phyloP scores from a whole-genome alignment of 2,888 invertebrate species.

The Oxystoma pomonae region DNA sequence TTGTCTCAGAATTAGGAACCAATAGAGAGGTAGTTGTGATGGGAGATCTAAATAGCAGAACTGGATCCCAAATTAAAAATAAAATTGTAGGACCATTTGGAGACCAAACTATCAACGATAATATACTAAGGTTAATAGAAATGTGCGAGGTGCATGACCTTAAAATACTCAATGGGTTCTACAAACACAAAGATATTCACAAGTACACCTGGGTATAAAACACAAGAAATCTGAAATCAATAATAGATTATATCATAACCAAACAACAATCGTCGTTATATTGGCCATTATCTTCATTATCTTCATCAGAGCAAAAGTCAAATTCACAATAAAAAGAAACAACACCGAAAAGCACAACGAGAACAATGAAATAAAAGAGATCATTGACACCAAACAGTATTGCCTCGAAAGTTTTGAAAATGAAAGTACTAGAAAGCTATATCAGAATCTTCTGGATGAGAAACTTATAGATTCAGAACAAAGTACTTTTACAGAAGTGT shows the following conservation, averaged over 20 bases:
- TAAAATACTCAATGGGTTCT: not conserved
- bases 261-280: too few species aligned
- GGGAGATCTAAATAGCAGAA: not conserved
- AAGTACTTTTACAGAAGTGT: not conserved
- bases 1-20: not conserved
- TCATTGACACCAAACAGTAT: not conserved
- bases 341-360: not conserved
- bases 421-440: not conserved
- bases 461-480: not conserved
- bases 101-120: not conserved
- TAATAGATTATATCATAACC: conserved; percentile 5
- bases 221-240: conserved; percentile 1
- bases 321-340: not conserved
- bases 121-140: not conserved
- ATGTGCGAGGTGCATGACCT: not conserved
- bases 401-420: not conserved
- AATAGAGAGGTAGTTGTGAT: not conserved
- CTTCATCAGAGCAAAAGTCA: not conserved
- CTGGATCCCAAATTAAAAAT: not conserved
- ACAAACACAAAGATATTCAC: conserved; percentile 7
- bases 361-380: not conserved
- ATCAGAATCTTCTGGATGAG: not conserved
- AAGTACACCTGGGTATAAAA: conserved; percentile 13
- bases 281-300: not conserved
- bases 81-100: not conserved